Conservation (phyloP, 2,888 invertebrate genomes). For the Heteromyza rotundicornis region DNA sequence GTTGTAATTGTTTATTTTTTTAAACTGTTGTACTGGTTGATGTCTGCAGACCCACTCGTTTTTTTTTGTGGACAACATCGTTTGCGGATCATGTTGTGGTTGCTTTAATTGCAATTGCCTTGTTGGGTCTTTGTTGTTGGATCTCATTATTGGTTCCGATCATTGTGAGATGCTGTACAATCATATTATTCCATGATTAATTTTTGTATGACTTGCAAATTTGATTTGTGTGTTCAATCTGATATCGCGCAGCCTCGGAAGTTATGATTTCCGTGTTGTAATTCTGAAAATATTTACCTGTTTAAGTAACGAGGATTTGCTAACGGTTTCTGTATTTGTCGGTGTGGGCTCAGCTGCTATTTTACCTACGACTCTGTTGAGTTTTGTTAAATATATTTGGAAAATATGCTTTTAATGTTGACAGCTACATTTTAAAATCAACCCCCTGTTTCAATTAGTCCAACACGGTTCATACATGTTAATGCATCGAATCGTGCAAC, state of each 20-base stretch:
- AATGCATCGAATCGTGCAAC: too few relatives aligned
- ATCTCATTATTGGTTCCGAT: neutral
- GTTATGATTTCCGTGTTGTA: neutral
- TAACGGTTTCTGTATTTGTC: neutral
- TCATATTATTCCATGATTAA: too few relatives aligned
- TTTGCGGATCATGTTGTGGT: neutral
- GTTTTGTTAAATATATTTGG: too few relatives aligned
- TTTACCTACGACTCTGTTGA: too few relatives aligned
- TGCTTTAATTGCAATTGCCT: neutral
- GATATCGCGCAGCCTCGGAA: too few relatives aligned
- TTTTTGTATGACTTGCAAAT: too few relatives aligned
- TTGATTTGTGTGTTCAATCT: too few relatives aligned
- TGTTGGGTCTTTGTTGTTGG: neutral
- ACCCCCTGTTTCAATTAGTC: too few relatives aligned
- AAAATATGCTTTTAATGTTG: too few relatives aligned
- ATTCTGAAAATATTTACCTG: neutral
- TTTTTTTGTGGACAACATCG: neutral
- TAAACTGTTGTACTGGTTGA: neutral
- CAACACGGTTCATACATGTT: too few relatives aligned
- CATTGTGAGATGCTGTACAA: too few relatives aligned
- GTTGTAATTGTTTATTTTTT: neutral
- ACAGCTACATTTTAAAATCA: too few relatives aligned
- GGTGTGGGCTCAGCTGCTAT: neutral
- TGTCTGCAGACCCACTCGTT: neutral
- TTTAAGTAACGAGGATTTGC: neutral